phyloP scores from a whole-genome alignment of 2,113 vertebrate species.

The Megaceryle maxima region DNA sequence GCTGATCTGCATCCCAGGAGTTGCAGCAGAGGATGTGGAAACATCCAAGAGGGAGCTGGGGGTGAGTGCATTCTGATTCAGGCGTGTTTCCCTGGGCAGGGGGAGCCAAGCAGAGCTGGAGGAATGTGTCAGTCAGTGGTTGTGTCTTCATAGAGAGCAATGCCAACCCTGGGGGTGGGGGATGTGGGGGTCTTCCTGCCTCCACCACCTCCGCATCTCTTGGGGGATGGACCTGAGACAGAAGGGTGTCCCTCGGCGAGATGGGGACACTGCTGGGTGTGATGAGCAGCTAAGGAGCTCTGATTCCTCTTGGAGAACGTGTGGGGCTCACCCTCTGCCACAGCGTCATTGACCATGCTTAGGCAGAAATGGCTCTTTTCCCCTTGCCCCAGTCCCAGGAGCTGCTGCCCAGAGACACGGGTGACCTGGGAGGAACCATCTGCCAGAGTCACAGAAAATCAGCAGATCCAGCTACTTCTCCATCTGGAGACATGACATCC shows the following conservation, averaged over 20 bases:
- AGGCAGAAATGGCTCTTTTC: not conserved
- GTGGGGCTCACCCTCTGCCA: not conserved
- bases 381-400: not conserved
- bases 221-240: not conserved
- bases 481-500: not conserved
- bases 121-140: not conserved
- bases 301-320: not conserved
- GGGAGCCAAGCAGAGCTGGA: not conserved
- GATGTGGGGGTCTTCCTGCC: accelerated
- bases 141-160: not conserved
- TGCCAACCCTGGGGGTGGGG: not conserved
- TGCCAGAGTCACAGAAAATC: not conserved
- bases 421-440: not conserved
- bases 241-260: not conserved
- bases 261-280: not conserved
- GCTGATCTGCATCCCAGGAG: not conserved
- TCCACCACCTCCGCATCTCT: accelerated
- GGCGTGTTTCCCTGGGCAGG: not conserved
- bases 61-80: not conserved
- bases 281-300: not conserved
- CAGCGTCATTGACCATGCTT: accelerated
- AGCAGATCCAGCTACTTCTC: not conserved
- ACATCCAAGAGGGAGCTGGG: not conserved
- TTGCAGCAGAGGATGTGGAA: not conserved
- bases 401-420: not conserved